Evolutionary conservation across 2,888 invertebrate genomes (phyloP).

Genomic region (Yponomeuta evonymella): DNA sequence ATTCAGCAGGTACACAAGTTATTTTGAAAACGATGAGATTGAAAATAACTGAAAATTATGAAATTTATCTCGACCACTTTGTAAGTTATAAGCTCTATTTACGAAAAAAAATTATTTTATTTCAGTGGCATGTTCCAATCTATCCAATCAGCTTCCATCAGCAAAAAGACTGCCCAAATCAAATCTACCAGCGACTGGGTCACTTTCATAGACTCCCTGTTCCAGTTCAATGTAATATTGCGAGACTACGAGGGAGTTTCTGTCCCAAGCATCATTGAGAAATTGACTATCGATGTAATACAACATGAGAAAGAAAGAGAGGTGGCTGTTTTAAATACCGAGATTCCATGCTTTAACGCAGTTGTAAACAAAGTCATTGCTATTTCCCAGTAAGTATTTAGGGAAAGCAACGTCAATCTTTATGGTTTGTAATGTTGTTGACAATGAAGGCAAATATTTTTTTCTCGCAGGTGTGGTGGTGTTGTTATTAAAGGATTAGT

Average conservation of each 20-base stretch:
- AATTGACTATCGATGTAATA: constrained; percentile 13
- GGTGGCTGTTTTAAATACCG: not conserved
- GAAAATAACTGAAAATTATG: not conserved
- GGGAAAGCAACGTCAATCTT: not conserved
- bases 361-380: not conserved
- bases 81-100: not conserved
- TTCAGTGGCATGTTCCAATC: constrained; percentile 34
- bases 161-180: constrained; percentile 27
- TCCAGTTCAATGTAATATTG: constrained; percentile 33
- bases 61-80: not conserved
- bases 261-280: constrained; percentile 12
- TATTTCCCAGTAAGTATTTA: constrained; percentile 7
- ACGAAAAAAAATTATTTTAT: constrained; percentile 18
- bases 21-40: too few species aligned
- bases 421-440: too few species aligned
- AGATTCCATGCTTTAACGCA: not conserved
- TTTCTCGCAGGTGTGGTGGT: constrained; percentile 16
- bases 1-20: too few species aligned
- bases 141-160: constrained; percentile 25
- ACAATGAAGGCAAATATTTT: too few species aligned
- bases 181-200: constrained; percentile 35
- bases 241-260: constrained; percentile 30
- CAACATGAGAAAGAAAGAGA: not conserved
- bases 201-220: constrained; percentile 32
- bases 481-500: constrained; percentile 14